Conservation (phyloP, 2,797 vertebrate species). For the Trematomus bernacchii region DNA sequence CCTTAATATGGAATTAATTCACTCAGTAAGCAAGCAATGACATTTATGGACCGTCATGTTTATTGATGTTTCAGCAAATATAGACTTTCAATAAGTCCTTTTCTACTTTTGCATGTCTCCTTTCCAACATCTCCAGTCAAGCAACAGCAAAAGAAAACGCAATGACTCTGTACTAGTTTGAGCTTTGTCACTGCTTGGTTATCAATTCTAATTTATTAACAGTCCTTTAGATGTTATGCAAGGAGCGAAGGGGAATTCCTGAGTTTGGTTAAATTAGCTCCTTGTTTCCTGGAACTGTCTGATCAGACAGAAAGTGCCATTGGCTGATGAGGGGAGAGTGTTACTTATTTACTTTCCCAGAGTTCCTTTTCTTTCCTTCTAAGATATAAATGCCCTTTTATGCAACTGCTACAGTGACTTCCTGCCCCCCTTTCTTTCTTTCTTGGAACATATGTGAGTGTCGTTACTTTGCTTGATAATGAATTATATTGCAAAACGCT, state of each 20-base stretch:
- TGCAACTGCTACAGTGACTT: not conserved
- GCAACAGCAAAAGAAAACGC: not conserved
- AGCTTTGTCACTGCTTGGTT: constrained; percentile 1
- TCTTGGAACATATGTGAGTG: not conserved
- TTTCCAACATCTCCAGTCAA: not conserved
- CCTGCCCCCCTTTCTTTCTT: not conserved
- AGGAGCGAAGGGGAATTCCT: not conserved
- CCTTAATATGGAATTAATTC: not conserved
- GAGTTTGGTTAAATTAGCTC: not conserved
- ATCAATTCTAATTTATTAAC: not conserved
- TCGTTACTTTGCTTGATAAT: not conserved
- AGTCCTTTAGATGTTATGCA: not conserved
- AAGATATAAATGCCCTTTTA: no score
- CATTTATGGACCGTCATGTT: not conserved
- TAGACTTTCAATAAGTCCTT: not conserved
- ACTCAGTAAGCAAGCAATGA: not conserved
- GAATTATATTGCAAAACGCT: not conserved
- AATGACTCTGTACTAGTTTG: not conserved
- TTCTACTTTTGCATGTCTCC: not conserved
- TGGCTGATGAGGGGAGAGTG: not conserved
- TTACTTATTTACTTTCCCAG: not conserved
- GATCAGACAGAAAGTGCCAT: not conserved
- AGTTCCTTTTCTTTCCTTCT: not conserved
- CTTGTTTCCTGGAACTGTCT: not conserved
- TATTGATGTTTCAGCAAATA: not conserved